Percentiles rank a stretch among this genome's conserved stretches.
phyloP scores from a whole-genome alignment of 2,113 vertebrate genomes.

The Pterocles orientalis region DNA sequence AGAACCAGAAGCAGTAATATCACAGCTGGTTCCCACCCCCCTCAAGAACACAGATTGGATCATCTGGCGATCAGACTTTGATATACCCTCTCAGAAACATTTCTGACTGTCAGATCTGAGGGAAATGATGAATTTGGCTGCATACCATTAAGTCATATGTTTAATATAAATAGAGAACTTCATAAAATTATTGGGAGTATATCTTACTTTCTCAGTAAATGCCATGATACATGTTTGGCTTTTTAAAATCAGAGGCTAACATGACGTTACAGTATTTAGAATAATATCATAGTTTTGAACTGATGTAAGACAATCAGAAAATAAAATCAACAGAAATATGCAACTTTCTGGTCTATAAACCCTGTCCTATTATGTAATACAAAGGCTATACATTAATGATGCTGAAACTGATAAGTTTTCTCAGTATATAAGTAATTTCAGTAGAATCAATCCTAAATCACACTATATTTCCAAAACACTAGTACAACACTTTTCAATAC shows the following conservation, averaged over 20 bases:
- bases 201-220: neutral
- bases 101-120: neutral
- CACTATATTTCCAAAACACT: neutral
- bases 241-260: neutral
- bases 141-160: neutral
- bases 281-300: neutral
- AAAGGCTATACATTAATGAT: neutral
- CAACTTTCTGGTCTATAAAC: neutral
- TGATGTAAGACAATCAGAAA: neutral
- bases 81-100: neutral
- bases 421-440: neutral
- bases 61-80: neutral
- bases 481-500: neutral
- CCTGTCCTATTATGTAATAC: neutral
- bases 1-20: neutral
- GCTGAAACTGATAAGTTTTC: neutral
- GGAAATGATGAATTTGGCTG: neutral
- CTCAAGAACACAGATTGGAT: neutral
- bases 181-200: neutral
- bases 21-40: neutral
- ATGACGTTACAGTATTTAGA: neutral
- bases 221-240: neutral
- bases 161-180: neutral
- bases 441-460: neutral
- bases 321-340: neutral